A percentile compares a stretch with the other conserved stretches of the same genome.
Evolutionary conservation across 2,797 vertebrate species (phyloP).

Genomic region (Synanceia verrucosa): DNA sequence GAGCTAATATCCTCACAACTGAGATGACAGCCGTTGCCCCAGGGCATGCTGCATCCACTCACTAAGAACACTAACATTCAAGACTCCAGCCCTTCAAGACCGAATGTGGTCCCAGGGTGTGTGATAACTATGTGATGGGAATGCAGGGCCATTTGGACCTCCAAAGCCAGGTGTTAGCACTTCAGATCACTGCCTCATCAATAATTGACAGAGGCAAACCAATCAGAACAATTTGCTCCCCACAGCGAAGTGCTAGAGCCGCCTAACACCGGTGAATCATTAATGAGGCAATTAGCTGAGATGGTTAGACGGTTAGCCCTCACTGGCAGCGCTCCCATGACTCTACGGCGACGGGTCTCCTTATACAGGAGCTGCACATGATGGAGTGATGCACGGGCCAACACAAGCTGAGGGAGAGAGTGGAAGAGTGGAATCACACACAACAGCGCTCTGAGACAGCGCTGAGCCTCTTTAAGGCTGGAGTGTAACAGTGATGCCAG

Average conservation of each 20-base stretch:
- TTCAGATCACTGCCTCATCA: slow-evolving; percentile 85
- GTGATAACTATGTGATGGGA: slow-evolving; percentile 76
- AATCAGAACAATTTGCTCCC: slow-evolving; percentile 88
- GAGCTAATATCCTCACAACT: slow-evolving; percentile 58
- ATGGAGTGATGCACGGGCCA: slow-evolving; percentile 57
- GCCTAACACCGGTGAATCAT: slow-evolving; percentile 86
- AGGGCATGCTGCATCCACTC: slow-evolving; percentile 60
- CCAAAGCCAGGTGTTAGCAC: slow-evolving; percentile 83
- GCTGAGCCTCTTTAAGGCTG: slow-evolving; percentile 46
- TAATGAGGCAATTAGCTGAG: slow-evolving; percentile 88
- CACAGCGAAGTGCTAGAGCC: slow-evolving; percentile 84
- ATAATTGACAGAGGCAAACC: slow-evolving; percentile 88
- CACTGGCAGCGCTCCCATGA: slow-evolving; percentile 75
- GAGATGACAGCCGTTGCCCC: slow-evolving; percentile 63
- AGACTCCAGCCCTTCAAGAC: slow-evolving; percentile 50
- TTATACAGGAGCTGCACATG: slow-evolving; percentile 49
- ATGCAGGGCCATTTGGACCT: slow-evolving; percentile 77
- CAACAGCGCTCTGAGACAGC: slow-evolving; percentile 32
- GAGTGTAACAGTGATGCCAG: slow-evolving; percentile 58
- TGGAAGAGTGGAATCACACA: slow-evolving; percentile 23
- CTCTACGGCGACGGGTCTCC: slow-evolving; percentile 56
- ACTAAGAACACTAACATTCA: slow-evolving; percentile 45
- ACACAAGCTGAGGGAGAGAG: slow-evolving; percentile 26
- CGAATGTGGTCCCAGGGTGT: slow-evolving; percentile 66
- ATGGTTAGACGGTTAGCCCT: slow-evolving; percentile 82